Percentiles rank a stretch among this genome's conserved stretches.
Conservation (phyloP, 2,113 vertebrate genomes). For the Notarius lentiginosus region DNA sequence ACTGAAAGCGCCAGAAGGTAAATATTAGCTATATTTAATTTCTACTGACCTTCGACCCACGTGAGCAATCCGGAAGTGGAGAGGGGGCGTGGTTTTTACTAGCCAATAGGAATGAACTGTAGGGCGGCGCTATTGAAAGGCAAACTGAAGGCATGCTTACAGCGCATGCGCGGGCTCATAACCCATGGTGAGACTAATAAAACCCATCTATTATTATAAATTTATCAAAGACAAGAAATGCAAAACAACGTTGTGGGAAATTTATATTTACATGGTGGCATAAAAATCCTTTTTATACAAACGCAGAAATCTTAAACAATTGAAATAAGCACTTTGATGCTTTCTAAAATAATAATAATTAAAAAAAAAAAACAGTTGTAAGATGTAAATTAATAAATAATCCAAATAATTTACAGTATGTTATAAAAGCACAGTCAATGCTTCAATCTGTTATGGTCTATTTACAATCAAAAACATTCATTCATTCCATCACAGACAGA, state of each 20-base stretch:
- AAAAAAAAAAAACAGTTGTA: constrained; percentile 53
- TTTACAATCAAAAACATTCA: constrained; percentile 55
- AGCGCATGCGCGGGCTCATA: not conserved
- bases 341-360: constrained; percentile 43
- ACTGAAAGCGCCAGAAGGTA: not conserved
- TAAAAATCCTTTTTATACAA: constrained; percentile 73
- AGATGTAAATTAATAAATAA: constrained; percentile 78
- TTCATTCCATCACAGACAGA: not conserved
- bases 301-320: constrained; percentile 63
- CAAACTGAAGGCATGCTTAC: not conserved
- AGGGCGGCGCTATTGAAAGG: not conserved
- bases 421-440: constrained; percentile 71
- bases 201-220: no score
- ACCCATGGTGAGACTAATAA: no score
- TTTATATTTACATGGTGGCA: constrained; percentile 72
- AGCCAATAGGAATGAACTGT: not conserved
- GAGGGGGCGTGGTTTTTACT: not conserved
- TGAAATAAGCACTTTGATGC: constrained; percentile 47
- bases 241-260: constrained; percentile 55
- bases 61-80: constrained; percentile 16
- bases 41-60: not conserved
- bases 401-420: constrained; percentile 75
- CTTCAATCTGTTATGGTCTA: constrained; percentile 59
- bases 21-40: not conserved
- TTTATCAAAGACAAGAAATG: constrained; percentile 66